phyloP scores from a whole-genome alignment of 2,113 vertebrate genomes.

The Ivindomyrus marchei region DNA sequence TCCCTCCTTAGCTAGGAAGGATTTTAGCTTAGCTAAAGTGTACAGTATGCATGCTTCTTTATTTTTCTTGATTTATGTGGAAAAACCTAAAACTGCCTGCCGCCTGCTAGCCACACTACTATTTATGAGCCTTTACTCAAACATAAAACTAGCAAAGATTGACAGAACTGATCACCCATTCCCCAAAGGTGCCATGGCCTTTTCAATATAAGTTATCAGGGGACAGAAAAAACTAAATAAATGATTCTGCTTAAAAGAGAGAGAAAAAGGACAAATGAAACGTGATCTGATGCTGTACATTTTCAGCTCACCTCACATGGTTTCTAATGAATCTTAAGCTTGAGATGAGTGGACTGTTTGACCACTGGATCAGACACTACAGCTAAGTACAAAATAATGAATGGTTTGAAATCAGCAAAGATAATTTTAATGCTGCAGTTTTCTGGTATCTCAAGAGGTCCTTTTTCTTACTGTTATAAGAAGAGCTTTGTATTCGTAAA shows the following conservation, averaged over 20 bases:
- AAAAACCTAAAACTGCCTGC: background rate
- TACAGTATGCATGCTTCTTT: background rate
- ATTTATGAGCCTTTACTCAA: constrained; percentile 24
- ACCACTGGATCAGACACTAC: background rate
- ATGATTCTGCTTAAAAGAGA: background rate
- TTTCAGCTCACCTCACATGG: background rate
- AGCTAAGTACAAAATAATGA: constrained; percentile 8
- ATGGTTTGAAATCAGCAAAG: constrained; percentile 10
- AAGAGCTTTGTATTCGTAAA: background rate
- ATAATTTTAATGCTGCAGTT: background rate
- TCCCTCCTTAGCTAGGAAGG: too few species aligned
- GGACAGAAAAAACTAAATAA: background rate
- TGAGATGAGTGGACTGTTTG: constrained; percentile 33
- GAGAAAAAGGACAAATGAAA: background rate
- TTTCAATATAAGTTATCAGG: background rate
- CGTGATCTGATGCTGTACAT: background rate
- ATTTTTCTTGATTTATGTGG: background rate
- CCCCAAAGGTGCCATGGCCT: background rate
- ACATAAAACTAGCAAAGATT: constrained; percentile 29
- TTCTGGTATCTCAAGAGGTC: background rate
- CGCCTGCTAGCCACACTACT: constrained; percentile 7
- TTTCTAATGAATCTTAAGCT: constrained; percentile 36
- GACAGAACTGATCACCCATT: constrained; percentile 7
- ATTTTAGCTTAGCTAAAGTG: background rate
- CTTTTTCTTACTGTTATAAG: background rate